These are phyloP conservation scores for Falco rusticolus DNA, from an alignment of 2,797 vertebrate species.

Conservation along the genomic window DNA sequence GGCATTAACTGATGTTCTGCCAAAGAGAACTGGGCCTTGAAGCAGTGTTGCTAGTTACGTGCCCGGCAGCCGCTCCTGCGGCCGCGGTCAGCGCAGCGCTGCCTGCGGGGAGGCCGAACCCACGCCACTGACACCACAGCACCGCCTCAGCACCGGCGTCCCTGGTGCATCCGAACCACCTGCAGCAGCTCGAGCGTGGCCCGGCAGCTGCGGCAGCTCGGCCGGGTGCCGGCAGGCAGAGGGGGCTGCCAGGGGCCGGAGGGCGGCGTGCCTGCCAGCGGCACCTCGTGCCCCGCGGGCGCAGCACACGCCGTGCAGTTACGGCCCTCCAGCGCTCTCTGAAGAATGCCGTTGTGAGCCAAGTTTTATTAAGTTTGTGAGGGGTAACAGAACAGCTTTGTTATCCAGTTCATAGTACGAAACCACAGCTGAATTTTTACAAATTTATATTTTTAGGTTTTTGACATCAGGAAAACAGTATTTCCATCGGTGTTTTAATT, in stretches of 20 bases:
- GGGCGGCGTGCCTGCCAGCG: accelerated
- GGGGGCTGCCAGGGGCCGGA: too few species aligned
- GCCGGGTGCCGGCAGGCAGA: too few species aligned
- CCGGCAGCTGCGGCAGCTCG: too few species aligned
- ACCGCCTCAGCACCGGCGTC: not conserved
- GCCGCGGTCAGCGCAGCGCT: accelerated
- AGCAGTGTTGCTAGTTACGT: accelerated
- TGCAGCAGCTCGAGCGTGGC: too few species aligned
- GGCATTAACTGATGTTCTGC: not conserved
- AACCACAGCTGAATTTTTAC: not conserved
- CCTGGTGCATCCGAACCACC: too few species aligned
- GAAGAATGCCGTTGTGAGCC: not conserved
- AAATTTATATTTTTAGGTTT: not conserved
- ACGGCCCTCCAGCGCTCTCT: not conserved
- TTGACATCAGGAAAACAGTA: not conserved
- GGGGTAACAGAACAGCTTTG: not conserved
- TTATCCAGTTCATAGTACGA: not conserved
- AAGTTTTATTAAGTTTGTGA: not conserved
- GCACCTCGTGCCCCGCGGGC: accelerated
- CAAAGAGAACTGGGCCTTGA: accelerated
- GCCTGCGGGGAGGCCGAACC: not conserved
- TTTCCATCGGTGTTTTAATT: not conserved
- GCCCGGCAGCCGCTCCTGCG: accelerated
- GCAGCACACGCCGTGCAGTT: not conserved
- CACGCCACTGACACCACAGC: accelerated